Evolutionary conservation across 1,140 invertebrate genomes (phyloP), one percentile per base, ranked within the genome.

Genomic region (Arctopsyche grandis): DNA sequence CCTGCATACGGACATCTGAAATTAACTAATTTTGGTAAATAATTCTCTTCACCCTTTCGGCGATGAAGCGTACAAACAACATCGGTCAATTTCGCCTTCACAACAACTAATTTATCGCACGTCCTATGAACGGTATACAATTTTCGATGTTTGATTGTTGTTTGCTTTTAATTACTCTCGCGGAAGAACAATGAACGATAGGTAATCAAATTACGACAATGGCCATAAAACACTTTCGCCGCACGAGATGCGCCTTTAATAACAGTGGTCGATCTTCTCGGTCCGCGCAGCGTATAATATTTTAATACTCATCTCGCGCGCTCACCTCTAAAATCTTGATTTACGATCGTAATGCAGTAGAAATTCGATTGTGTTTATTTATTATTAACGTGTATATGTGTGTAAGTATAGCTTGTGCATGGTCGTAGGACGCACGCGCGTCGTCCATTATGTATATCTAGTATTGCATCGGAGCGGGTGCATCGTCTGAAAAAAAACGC

Each of bases 221-320:
- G 63, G 63, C 24, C 63, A 22, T 66, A 66, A 66, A 66, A 66
- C 63, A 66, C 63, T 66, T 66, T 66, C 63, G 63, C 63, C 63
- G 19, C 63, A 7, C 3, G 48, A 52, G 48, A 52, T 12, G 48
- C 48, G 48, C 48, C 3, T 52, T 52, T 52, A 66, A 66, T 26
- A 66, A 66, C 24, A 66, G 21, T 29, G 24, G 21, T 66, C 14
- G 7, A 12, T 66, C 63, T 19, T 66, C 12, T 52, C 16, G 12
- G 16, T 52, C 48, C 16, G 10, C 48, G 16, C 48, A 46, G 10
- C 48, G 12, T 4, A 3, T 52, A 3, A 52, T 12, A 46, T 46
- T 7, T 46, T 7, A 38, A 38, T 38, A 38, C 29, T 38, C 29
- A 38, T 52, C 16, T 12, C 48, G 48, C 12, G 12, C 48, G 48